phyloP scores from a whole-genome alignment of 2,797 vertebrate species.

The Clamator glandarius region DNA sequence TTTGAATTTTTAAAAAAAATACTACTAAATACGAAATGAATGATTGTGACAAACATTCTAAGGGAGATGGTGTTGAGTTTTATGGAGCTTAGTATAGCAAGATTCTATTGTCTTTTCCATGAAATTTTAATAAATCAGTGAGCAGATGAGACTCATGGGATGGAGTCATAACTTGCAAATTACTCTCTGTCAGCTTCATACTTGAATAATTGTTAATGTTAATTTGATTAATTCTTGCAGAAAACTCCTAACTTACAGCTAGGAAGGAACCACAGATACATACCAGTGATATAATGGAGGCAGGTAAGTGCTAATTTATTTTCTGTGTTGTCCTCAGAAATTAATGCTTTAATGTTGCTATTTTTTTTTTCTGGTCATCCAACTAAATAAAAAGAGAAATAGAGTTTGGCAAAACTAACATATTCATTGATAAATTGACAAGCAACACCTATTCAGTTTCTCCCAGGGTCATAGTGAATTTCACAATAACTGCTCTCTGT shows the following conservation, averaged over 20 bases:
- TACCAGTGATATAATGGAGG: not conserved
- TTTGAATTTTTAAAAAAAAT: not conserved
- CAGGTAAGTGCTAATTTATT: conserved; percentile 35
- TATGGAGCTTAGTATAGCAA: not conserved
- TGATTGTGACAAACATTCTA: not conserved
- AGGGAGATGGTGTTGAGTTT: not conserved
- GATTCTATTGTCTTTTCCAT: conserved; percentile 38
- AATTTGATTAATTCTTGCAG: conserved; percentile 52
- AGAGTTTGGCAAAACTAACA: not conserved
- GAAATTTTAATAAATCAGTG: conserved; percentile 64
- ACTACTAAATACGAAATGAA: not conserved
- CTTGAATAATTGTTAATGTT: conserved; percentile 60
- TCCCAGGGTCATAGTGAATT: conserved; percentile 10
- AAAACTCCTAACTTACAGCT: conserved; percentile 49
- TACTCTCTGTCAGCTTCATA: conserved; percentile 47
- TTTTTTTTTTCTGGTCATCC: not conserved
- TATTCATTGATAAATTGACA: conserved; percentile 9
- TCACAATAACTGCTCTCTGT: not conserved
- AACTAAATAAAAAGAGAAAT: not conserved
- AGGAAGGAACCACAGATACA: conserved; percentile 1
- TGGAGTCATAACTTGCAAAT: conserved; percentile 57
- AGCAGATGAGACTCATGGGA: conserved; percentile 48
- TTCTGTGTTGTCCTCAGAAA: not conserved
- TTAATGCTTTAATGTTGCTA: not conserved
- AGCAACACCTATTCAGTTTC: conserved; percentile 4